Conservation (phyloP, 1,140 invertebrate species). For the Zaprionus lachaisei region DNA sequence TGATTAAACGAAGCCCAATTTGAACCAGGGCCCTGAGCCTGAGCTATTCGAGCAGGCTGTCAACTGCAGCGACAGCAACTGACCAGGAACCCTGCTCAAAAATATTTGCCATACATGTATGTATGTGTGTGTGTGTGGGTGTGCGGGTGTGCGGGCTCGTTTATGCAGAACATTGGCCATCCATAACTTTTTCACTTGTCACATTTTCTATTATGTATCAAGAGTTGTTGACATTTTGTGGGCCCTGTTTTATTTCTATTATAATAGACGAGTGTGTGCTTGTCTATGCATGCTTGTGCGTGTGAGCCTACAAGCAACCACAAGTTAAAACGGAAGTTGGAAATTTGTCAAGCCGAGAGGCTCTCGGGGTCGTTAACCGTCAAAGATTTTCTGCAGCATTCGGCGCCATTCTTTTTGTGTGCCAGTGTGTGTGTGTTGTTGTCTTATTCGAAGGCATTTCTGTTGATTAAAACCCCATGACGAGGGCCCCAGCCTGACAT, state of each 20-base stretch:
- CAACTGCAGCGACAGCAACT: conserved; percentile 43
- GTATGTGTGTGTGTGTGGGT: conserved; percentile 24
- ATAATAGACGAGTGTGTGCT: conserved; percentile 11
- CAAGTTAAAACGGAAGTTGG: conserved; percentile 36
- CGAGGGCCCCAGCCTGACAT: conserved; percentile 4
- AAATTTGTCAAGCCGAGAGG: conserved; percentile 38
- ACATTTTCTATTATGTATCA: conserved; percentile 65
- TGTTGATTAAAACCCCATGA: conserved; percentile 72
- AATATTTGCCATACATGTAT: conserved; percentile 33
- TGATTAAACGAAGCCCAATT: conserved; percentile 46
- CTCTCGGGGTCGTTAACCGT: conserved; percentile 10
- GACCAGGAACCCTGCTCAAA: conserved; percentile 69
- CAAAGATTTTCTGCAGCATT: conserved; percentile 55
- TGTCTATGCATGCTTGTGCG: not conserved
- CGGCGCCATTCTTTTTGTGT: conserved; percentile 60
- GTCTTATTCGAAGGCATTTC: conserved; percentile 51
- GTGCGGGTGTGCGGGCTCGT: not conserved
- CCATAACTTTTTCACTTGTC: conserved; percentile 70
- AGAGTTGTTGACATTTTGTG: conserved; percentile 62
- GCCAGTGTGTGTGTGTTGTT: not conserved
- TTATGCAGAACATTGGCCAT: conserved; percentile 64
- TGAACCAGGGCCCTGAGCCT: conserved; percentile 1
- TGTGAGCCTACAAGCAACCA: conserved; percentile 10
- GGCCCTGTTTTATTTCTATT: conserved; percentile 53
- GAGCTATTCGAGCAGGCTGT: conserved; percentile 49